phyloP scores from a whole-genome alignment of 2,113 vertebrate species.

The Tenebrosternarchus preto region DNA sequence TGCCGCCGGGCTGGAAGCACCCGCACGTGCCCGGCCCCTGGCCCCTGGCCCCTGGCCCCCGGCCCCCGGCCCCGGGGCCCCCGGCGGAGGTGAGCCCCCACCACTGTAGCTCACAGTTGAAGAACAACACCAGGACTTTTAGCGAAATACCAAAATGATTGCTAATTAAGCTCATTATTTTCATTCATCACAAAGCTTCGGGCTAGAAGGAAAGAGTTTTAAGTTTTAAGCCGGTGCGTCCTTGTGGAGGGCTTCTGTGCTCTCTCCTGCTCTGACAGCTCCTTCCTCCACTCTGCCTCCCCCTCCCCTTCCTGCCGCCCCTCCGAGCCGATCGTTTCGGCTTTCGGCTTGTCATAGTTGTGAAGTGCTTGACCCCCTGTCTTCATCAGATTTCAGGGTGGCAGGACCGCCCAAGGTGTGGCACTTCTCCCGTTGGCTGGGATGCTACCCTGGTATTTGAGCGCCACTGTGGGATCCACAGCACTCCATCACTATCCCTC shows the following conservation, averaged over 20 bases:
- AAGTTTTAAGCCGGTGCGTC: constrained; percentile 30
- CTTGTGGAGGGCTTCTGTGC: constrained; percentile 26
- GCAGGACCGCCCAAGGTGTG: constrained; percentile 47
- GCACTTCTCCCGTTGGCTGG: not conserved
- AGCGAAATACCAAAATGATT: constrained; percentile 29
- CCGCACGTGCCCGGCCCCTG: too few relatives aligned
- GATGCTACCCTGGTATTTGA: constrained; percentile 67
- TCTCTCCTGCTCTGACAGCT: constrained; percentile 49
- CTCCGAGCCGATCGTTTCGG: not conserved
- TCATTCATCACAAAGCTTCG: constrained; percentile 20
- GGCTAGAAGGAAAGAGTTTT: not conserved
- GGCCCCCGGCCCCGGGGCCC: too few relatives aligned
- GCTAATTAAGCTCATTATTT: constrained; percentile 40
- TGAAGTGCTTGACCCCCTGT: constrained; percentile 42
- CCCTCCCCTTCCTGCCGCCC: constrained; percentile 51
- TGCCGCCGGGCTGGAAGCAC: constrained; percentile 40
- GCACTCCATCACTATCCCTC: constrained; percentile 56
- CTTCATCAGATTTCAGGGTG: constrained; percentile 57
- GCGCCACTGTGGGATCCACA: constrained; percentile 60
- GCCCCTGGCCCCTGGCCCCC: too few relatives aligned
- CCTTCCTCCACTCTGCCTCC: constrained; percentile 56
- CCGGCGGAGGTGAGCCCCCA: not conserved
- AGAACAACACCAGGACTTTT: constrained; percentile 18
- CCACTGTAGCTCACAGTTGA: constrained; percentile 9
- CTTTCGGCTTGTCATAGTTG: constrained; percentile 53